These are phyloP conservation scores for Apamea epomidion DNA, from an alignment of 2,888 invertebrate genomes.

Conservation along the genomic window DNA sequence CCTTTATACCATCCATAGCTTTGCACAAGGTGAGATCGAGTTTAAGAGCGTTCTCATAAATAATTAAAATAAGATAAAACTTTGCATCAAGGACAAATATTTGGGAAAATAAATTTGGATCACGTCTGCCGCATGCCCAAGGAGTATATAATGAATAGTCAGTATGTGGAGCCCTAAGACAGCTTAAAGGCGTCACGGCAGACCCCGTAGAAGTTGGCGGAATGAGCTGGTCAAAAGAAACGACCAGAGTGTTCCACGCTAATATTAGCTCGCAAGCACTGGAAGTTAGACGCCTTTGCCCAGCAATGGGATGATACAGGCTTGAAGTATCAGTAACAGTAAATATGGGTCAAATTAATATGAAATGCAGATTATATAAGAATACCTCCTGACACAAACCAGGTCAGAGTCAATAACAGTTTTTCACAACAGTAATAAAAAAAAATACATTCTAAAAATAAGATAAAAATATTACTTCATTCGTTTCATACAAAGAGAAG, in stretches of 20 bases:
- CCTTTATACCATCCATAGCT: not conserved
- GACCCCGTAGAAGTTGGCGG: not conserved
- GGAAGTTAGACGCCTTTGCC: not conserved
- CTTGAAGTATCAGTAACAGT: not conserved
- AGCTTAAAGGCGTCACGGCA: not conserved
- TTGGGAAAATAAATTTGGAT: not conserved
- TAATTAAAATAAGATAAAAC: not conserved
- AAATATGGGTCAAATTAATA: not conserved
- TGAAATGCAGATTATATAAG: not conserved
- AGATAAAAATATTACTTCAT: slow-evolving; percentile 8
- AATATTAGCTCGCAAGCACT: not conserved
- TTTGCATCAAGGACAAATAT: not conserved
- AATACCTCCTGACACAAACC: not conserved
- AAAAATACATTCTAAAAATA: not conserved
- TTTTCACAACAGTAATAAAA: not conserved
- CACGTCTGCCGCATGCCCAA: not conserved
- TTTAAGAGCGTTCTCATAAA: too few relatives aligned
- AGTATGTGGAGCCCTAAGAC: not conserved
- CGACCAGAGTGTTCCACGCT: not conserved
- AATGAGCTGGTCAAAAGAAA: not conserved
- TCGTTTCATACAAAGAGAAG: slow-evolving; percentile 20
- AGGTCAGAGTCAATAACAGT: too few relatives aligned
- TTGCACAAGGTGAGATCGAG: not conserved
- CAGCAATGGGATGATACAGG: not conserved
- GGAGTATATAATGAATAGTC: too few relatives aligned